Evolutionary conservation across 2,113 vertebrate species (phyloP).

Genomic region (Mobula hypostoma): DNA sequence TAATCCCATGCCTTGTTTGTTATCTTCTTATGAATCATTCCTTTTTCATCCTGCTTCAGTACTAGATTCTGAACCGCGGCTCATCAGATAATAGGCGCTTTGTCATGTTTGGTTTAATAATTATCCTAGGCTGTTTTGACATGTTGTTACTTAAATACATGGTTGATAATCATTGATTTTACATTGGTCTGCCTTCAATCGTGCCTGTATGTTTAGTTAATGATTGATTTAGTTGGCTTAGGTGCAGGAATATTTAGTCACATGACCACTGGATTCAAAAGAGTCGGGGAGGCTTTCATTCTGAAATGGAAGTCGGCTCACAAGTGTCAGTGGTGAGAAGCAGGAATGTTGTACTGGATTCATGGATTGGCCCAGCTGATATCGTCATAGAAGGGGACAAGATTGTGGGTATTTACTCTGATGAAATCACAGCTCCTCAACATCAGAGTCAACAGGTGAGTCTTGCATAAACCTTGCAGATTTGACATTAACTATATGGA

Average conservation of each 20-base stretch:
- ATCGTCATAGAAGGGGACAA: slow-evolving; percentile 59
- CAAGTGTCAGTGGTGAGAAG: slow-evolving; percentile 55
- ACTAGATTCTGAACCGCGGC: not conserved
- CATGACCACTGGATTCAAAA: not conserved
- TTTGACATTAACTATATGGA: not conserved
- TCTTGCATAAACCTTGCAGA: not conserved
- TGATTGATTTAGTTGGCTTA: not conserved
- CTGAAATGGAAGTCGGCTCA: slow-evolving; percentile 55
- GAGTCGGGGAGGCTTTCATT: not conserved
- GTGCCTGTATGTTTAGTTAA: not conserved
- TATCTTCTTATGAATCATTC: not conserved
- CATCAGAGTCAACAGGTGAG: not conserved
- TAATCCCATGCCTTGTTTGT: not conserved
- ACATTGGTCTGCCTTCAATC: not conserved
- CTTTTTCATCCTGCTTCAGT: not conserved
- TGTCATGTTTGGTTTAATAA: too few relatives aligned
- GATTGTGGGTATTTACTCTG: slow-evolving; percentile 52
- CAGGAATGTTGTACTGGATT: slow-evolving; percentile 54
- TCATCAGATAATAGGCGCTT: not conserved
- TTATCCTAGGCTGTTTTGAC: too few relatives aligned
- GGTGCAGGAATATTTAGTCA: not conserved
- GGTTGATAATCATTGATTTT: not conserved
- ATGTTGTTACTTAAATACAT: too few relatives aligned
- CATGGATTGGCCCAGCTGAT: slow-evolving; percentile 55
- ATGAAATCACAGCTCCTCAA: slow-evolving; percentile 32